Evolutionary conservation across 2,888 invertebrate genomes (phyloP), one percentile per base, ranked within the genome.

Genomic region (Phragmatobia fuliginosa): DNA sequence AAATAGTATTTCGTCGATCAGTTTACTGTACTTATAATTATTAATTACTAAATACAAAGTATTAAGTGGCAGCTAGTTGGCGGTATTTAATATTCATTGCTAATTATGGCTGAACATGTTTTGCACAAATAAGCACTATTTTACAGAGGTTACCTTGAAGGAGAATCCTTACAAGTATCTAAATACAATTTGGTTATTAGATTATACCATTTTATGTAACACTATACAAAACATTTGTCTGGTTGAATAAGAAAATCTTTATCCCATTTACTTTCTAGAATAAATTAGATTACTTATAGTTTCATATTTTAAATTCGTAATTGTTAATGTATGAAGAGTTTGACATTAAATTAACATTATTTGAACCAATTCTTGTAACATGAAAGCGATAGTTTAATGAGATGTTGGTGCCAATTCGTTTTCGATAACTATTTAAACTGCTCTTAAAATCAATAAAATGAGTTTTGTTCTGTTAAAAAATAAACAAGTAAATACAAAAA

Each of bases 271-370:
- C 64, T 58, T 49, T 65, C 31, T n/a, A 52, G 61, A 61, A 67
- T 60, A 52, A 18, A 68, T 49, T 59, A 5, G 38, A 52, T 56
- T 49, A 70, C 56, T 66, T 21, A 62, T 62, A 25, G 41, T 61
- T 68, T 63, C 72, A 67, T 32, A 69, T 67, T 70, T 21, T 1
- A 25, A 60, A 75, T 72, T n/a, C n/a, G n/a, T n/a, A n/a, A n/a
- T n/a, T n/a, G n/a, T n/a, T n/a, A n/a, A n/a, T n/a, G n/a, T n/a
- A n/a, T n/a, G n/a, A n/a, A n/a, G n/a, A n/a, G n/a, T n/a, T n/a
- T n/a, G n/a, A n/a, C n/a, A n/a, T n/a, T n/a, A n/a, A n/a, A n/a
- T n/a, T n/a, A n/a, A n/a, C n/a, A n/a, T n/a, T n/a, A n/a, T n/a
- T n/a, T n/a, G n/a, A n/a, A n/a, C n/a, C n/a, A n/a, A n/a, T n/a